These are phyloP conservation scores for Falcunculus frontatus DNA, from an alignment of 2,113 vertebrate genomes.

Conservation along the genomic window DNA sequence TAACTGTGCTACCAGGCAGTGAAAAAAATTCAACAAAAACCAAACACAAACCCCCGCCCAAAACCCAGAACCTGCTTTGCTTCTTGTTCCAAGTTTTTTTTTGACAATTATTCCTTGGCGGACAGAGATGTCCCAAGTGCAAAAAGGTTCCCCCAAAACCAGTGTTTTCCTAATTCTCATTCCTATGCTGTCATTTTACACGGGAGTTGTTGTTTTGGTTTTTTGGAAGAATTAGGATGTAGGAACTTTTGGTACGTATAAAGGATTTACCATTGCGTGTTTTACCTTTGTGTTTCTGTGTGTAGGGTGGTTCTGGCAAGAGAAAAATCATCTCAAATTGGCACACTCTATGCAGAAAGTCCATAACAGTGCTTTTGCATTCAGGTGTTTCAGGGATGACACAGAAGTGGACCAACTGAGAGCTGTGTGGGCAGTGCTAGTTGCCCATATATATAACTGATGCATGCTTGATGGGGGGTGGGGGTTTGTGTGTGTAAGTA, in stretches of 20 bases:
- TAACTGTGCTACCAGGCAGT: neutral
- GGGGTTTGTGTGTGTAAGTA: neutral
- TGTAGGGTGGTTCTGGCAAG: neutral
- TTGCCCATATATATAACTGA: fast-evolving
- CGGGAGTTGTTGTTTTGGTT: neutral
- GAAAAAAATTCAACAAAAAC: neutral
- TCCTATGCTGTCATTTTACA: neutral
- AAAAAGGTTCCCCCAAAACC: neutral
- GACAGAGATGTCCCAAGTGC: neutral
- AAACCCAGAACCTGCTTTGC: neutral
- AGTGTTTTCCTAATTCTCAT: neutral
- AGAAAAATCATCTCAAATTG: neutral
- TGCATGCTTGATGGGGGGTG: too few relatives aligned
- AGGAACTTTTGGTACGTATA: neutral
- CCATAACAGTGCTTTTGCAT: neutral
- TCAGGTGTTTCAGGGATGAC: neutral
- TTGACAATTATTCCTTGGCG: neutral
- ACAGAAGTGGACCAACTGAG: neutral
- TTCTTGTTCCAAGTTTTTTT: neutral
- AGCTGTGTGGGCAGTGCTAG: neutral
- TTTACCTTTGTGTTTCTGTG: neutral
- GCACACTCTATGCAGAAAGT: neutral
- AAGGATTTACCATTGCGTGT: neutral
- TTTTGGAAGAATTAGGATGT: neutral
- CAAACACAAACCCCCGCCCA: fast-evolving